Conservation (phyloP, 2,113 vertebrate species). For the Alosa alosa region DNA sequence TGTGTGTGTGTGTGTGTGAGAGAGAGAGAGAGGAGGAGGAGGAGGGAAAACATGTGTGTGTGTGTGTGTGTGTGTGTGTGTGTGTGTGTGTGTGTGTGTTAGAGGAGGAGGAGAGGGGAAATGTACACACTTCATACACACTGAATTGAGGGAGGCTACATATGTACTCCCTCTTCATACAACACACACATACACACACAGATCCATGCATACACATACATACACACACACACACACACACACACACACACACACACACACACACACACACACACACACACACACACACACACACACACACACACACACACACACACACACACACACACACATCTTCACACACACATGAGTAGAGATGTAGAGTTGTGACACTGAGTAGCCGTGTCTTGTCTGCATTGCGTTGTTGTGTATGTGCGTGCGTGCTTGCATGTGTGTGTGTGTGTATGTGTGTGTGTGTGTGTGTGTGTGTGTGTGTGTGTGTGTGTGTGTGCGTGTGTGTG, state of each 20-base stretch:
- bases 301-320: not conserved
- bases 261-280: not conserved
- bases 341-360: not conserved
- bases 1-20: slow-evolving; percentile 46
- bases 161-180: not conserved
- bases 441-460: no score
- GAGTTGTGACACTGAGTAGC: not conserved
- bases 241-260: slow-evolving; percentile 6
- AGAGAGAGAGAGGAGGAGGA: no score
- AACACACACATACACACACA: not conserved
- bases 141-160: no score
- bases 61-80: slow-evolving; percentile 25
- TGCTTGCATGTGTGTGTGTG: no score
- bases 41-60: not conserved
- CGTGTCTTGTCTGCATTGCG: not conserved
- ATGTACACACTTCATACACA: not conserved
- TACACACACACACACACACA: not conserved
- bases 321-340: not conserved
- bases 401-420: not conserved
- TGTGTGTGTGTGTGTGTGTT: not conserved
- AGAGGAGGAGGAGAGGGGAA: no score
- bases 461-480: no score
- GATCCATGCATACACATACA: no score
- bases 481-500: no score
- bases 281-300: not conserved